Evolutionary conservation across 2,113 vertebrate genomes (phyloP).

Genomic region (Corvus hawaiiensis): DNA sequence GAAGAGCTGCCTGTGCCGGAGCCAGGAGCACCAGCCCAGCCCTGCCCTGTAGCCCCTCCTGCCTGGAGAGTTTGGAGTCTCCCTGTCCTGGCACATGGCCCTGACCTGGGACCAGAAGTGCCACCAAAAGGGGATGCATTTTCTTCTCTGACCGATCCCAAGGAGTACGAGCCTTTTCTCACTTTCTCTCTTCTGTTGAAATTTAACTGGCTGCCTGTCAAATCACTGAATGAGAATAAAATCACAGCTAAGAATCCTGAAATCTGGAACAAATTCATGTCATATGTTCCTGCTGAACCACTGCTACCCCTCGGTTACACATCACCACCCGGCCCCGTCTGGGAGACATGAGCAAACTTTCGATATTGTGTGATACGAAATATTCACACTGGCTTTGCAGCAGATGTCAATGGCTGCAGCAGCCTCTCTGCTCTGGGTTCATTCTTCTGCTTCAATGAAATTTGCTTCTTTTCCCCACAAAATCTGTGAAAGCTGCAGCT

Average conservation of each 20-base stretch:
- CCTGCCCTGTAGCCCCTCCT: background rate
- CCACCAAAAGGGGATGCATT: background rate
- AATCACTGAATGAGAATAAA: background rate
- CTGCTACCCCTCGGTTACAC: conserved; percentile 4
- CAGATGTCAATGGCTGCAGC: conserved; percentile 18
- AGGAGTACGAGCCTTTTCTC: background rate
- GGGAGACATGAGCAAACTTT: conserved; percentile 17
- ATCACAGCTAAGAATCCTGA: background rate
- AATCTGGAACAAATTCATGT: conserved; percentile 8
- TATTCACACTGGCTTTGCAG: conserved; percentile 40
- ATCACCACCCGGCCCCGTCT: background rate
- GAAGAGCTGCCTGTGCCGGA: accelerated
- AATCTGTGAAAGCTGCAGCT: conserved; percentile 10
- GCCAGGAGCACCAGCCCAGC: background rate
- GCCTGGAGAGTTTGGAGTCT: background rate
- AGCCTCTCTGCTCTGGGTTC: background rate
- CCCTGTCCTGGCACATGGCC: accelerated
- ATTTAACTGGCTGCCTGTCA: conserved; percentile 5
- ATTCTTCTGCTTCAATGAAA: background rate
- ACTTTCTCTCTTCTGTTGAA: background rate
- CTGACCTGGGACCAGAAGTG: background rate
- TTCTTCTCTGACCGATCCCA: background rate
- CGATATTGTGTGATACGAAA: background rate
- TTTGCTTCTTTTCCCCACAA: background rate
- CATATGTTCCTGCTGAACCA: conserved; percentile 8